Conservation (phyloP, 2,888 invertebrate species). For the Xylota sylvarum region DNA sequence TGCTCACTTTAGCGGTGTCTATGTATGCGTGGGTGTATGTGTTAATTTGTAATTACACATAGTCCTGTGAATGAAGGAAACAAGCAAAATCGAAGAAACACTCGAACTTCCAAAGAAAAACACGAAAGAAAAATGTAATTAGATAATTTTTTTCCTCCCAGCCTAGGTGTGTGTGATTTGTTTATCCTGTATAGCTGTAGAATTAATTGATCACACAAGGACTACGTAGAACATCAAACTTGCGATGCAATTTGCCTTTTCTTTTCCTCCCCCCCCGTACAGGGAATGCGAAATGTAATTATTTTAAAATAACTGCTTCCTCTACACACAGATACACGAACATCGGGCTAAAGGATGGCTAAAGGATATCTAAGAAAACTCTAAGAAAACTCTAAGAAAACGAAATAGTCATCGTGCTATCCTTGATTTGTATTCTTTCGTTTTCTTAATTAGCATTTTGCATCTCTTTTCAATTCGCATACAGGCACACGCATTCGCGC, state of each 20-base stretch:
- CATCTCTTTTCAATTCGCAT: constrained; percentile 68
- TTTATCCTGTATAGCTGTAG: constrained; percentile 13
- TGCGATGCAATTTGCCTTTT: neutral
- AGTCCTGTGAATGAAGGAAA: constrained; percentile 19
- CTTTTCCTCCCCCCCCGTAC: too few relatives aligned
- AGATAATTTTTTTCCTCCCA: constrained; percentile 19
- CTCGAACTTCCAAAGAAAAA: constrained; percentile 24
- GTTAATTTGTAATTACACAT: constrained; percentile 73
- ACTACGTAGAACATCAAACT: constrained; percentile 42
- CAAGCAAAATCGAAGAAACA: constrained; percentile 2
- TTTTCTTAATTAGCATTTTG: constrained; percentile 75
- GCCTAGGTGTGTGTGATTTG: neutral
- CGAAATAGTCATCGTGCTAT: constrained; percentile 44
- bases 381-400: too few relatives aligned
- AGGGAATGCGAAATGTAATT: constrained; percentile 59
- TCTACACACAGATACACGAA: neutral
- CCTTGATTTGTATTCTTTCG: constrained; percentile 69
- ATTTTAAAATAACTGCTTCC: constrained; percentile 50
- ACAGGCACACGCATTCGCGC: constrained; percentile 30
- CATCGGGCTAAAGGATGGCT: neutral
- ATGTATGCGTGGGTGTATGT: constrained; percentile 30
- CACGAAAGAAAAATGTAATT: constrained; percentile 30
- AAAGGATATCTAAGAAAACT: constrained; percentile 43
- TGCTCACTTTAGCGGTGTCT: constrained; percentile 37
- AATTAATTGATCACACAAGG: constrained; percentile 49